Evolutionary conservation across 2,888 invertebrate genomes (phyloP).

Genomic region (Heliconius charithonia): DNA sequence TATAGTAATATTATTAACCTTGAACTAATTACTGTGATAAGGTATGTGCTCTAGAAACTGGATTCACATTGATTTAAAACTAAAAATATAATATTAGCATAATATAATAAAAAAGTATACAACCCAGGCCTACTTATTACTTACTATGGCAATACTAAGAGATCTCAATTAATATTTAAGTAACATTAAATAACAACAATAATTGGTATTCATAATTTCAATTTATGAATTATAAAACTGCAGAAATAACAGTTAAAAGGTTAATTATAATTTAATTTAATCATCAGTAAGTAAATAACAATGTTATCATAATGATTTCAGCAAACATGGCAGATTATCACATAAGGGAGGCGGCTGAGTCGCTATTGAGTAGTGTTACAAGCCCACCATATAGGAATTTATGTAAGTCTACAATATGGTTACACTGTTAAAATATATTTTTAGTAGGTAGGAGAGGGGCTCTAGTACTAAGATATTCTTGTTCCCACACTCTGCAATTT

Average conservation of each 20-base stretch:
- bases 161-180: neutral
- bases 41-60: neutral
- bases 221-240: neutral
- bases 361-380: constrained; percentile 73
- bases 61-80: neutral
- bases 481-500: no score
- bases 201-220: neutral
- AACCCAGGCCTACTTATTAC: neutral
- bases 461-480: no score
- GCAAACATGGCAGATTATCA: constrained; percentile 69
- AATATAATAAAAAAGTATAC: neutral
- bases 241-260: neutral
- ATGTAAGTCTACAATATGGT: constrained; percentile 62
- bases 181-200: neutral
- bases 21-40: neutral
- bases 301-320: constrained; percentile 37
- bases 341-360: constrained; percentile 80
- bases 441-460: neutral
- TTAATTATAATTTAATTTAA: neutral
- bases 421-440: neutral
- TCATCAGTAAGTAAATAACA: neutral
- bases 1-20: neutral
- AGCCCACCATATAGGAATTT: constrained; percentile 65
- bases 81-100: neutral
- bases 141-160: neutral